Evolutionary conservation across 2,888 invertebrate genomes (phyloP).

Genomic region (Acrocera orbiculus): DNA sequence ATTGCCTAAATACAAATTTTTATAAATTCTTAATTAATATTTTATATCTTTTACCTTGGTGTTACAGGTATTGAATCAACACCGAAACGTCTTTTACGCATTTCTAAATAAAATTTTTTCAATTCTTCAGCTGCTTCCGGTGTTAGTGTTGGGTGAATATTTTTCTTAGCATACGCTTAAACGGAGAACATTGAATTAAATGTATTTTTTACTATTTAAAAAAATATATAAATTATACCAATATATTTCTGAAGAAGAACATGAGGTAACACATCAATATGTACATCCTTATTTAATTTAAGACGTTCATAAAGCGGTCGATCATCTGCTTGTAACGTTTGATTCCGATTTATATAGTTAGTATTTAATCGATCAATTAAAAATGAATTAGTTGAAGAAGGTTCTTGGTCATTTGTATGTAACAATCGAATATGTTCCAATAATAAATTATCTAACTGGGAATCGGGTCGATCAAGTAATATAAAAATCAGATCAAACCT

Average conservation of each 20-base stretch:
- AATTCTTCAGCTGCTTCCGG: slow-evolving; percentile 51
- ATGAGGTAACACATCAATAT: slow-evolving; percentile 54
- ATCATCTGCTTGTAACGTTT: slow-evolving; percentile 18
- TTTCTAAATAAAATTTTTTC: slow-evolving; percentile 62
- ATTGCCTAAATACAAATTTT: slow-evolving; percentile 38
- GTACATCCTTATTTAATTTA: slow-evolving; percentile 37
- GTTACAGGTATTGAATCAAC: slow-evolving; percentile 64
- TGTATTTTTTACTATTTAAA: not conserved
- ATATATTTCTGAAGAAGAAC: slow-evolving; percentile 74
- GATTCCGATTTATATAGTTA: slow-evolving; percentile 18
- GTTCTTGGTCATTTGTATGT: slow-evolving; percentile 37
- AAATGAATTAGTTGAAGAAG: slow-evolving; percentile 26
- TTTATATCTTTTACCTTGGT: slow-evolving; percentile 30
- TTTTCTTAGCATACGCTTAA: slow-evolving; percentile 65
- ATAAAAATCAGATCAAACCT: slow-evolving; percentile 89
- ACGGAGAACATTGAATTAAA: not conserved
- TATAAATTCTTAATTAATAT: not conserved
- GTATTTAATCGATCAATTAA: too few relatives aligned
- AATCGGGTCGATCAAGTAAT: slow-evolving; percentile 69
- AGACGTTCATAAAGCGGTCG: slow-evolving; percentile 27
- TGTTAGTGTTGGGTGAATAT: slow-evolving; percentile 64
- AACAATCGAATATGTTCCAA: slow-evolving; percentile 57
- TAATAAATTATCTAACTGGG: slow-evolving; percentile 26
- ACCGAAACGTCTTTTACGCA: slow-evolving; percentile 48
- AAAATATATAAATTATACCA: slow-evolving; percentile 11